Evolutionary conservation across 2,888 invertebrate species (phyloP).

Genomic region (Tetranychus truncatus): DNA sequence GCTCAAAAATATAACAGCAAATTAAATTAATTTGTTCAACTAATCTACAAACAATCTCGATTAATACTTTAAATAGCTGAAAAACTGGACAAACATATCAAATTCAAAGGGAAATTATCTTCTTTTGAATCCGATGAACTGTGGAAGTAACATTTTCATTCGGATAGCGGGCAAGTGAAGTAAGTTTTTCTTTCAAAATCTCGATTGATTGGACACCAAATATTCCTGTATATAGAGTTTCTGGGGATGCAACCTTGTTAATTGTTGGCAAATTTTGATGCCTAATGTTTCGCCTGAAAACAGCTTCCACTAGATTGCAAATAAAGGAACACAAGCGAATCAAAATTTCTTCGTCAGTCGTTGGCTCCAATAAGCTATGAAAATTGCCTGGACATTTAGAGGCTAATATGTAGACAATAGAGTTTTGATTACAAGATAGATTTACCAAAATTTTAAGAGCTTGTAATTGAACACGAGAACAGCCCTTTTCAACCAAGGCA

Average conservation of each 20-base stretch:
- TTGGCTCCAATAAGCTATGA: conserved; percentile 35
- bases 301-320: conserved; percentile 37
- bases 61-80: not conserved
- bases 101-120: not conserved
- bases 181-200: conserved; percentile 18
- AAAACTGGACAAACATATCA: not conserved
- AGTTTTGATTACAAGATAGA: conserved; percentile 41
- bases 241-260: conserved; percentile 40
- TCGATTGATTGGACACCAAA: conserved; percentile 26
- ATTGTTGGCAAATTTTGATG: conserved; percentile 37
- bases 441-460: conserved; percentile 42
- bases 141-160: conserved; percentile 24
- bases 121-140: conserved; percentile 19
- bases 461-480: conserved; percentile 36
- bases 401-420: conserved; percentile 42
- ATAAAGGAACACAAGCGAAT: conserved; percentile 39
- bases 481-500: conserved; percentile 34
- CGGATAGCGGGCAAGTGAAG: conserved; percentile 10
- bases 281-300: conserved; percentile 34
- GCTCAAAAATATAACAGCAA: not conserved
- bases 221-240: conserved; percentile 36
- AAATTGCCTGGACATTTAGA: conserved; percentile 40
- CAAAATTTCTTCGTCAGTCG: conserved; percentile 35
- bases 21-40: not conserved
- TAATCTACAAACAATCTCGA: not conserved